These are phyloP conservation scores for Strongylocentrotus purpuratus DNA, from an alignment of 35 echinoderm and acorn worm species.

Conservation along the genomic window DNA sequence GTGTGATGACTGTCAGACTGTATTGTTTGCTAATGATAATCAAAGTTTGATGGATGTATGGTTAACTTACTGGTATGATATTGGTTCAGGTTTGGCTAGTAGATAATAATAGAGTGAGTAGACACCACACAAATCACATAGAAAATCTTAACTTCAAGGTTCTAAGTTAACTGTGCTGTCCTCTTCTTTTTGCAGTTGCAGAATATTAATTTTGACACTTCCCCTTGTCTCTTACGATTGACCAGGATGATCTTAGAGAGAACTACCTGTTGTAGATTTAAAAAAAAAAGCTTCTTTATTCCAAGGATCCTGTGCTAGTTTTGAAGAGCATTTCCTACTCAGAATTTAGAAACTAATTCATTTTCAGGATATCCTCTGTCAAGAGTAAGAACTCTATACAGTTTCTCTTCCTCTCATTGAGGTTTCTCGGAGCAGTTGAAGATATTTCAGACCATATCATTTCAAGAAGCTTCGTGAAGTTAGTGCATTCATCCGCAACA, in stretches of 20 bases:
- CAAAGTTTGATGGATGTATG: too few relatives aligned
- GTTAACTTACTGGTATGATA: too few relatives aligned
- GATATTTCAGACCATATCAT: conserved; percentile 22
- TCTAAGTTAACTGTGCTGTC: too few relatives aligned
- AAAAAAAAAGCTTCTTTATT: conserved; percentile 1
- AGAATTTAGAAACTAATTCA: conserved; percentile 21
- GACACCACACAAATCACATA: too few relatives aligned
- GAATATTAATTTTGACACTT: neutral
- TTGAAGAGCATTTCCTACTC: conserved; percentile 13
- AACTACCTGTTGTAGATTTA: neutral
- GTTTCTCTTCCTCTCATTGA: neutral
- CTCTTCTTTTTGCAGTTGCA: neutral
- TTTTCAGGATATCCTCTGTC: neutral
- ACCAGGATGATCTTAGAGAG: neutral
- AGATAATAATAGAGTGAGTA: too few relatives aligned
- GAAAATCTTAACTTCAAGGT: too few relatives aligned
- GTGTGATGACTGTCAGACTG: too few relatives aligned
- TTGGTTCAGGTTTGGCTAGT: too few relatives aligned
- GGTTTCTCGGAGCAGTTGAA: conserved; percentile 6
- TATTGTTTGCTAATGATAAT: too few relatives aligned
- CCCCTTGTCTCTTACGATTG: conserved; percentile 12
- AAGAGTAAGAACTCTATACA: neutral
- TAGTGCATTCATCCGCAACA: neutral
- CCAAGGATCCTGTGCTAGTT: conserved; percentile 4
- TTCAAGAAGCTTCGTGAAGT: neutral